Conservation (phyloP, 2,113 vertebrate species). For the Diphyllodes magnificus region DNA sequence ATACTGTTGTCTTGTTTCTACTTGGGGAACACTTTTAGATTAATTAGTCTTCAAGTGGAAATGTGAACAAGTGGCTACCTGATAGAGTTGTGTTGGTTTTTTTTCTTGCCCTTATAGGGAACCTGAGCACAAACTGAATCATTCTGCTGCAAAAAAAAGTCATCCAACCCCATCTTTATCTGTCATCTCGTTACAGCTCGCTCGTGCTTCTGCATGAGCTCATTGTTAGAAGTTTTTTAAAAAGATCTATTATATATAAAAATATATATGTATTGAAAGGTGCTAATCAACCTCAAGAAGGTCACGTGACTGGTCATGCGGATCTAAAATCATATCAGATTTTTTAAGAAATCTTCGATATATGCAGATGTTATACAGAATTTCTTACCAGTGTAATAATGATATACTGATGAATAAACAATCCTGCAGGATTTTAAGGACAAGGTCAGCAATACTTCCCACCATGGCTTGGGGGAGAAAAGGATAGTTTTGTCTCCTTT, state of each 20-base stretch:
- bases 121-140: slow-evolving; percentile 92
- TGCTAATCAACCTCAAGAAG: slow-evolving; percentile 97
- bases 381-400: slow-evolving; percentile 96
- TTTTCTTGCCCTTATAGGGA: slow-evolving; percentile 76
- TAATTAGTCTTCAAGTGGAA: slow-evolving; percentile 61
- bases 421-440: slow-evolving; percentile 97
- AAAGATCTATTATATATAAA: slow-evolving; percentile 82
- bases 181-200: slow-evolving; percentile 81
- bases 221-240: slow-evolving; percentile 73
- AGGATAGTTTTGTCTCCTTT: slow-evolving; percentile 82
- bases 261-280: slow-evolving; percentile 87
- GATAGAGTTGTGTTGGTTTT: slow-evolving; percentile 41
- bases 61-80: slow-evolving; percentile 62
- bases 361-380: slow-evolving; percentile 99
- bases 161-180: slow-evolving; percentile 62
- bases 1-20: slow-evolving; percentile 55
- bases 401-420: slow-evolving; percentile 81
- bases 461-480: slow-evolving; percentile 88
- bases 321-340: slow-evolving; percentile 99
- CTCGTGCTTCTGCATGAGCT: slow-evolving; percentile 83
- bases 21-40: slow-evolving; percentile 54
- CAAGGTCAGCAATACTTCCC: slow-evolving; percentile 89
- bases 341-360: slow-evolving; percentile 90
- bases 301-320: slow-evolving; percentile 99
- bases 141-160: slow-evolving; percentile 85